Evolutionary conservation across 2,797 vertebrate genomes (phyloP).

Genomic region (Eremophila alpestris): DNA sequence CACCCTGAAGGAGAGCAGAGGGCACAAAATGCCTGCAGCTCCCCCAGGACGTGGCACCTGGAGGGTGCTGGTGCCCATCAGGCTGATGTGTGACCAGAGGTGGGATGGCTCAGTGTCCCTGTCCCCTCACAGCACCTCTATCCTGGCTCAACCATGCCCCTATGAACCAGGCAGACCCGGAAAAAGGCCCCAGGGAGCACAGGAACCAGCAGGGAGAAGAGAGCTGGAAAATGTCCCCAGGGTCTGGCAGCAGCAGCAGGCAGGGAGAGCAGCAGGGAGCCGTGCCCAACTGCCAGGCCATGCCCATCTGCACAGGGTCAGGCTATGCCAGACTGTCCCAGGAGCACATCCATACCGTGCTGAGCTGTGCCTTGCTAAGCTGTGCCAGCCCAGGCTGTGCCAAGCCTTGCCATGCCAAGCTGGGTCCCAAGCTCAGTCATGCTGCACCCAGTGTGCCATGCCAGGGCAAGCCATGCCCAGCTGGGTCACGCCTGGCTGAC

Average conservation of each 20-base stretch:
- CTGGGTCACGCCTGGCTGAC: neutral
- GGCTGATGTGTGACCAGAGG: rapidly evolving
- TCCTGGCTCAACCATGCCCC: neutral
- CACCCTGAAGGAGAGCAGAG: neutral
- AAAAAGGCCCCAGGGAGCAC: neutral
- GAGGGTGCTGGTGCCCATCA: neutral
- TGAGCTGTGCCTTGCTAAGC: neutral
- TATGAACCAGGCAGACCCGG: neutral
- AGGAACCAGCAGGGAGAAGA: neutral
- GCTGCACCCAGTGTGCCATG: neutral
- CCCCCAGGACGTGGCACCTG: rapidly evolving
- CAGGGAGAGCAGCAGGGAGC: neutral
- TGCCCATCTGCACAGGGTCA: neutral
- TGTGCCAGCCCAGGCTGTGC: neutral
- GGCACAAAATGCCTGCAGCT: neutral
- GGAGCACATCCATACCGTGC: neutral
- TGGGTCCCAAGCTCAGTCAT: neutral
- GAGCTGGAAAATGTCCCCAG: conserved; percentile 39
- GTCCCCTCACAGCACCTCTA: neutral
- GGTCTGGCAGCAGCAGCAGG: neutral
- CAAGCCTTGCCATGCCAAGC: neutral
- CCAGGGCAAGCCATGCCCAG: neutral
- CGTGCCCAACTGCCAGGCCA: neutral
- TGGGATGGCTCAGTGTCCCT: rapidly evolving
- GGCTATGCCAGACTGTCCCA: neutral